These are phyloP conservation scores for Allobates femoralis DNA, from an alignment of 2,797 vertebrate species.

Conservation along the genomic window DNA sequence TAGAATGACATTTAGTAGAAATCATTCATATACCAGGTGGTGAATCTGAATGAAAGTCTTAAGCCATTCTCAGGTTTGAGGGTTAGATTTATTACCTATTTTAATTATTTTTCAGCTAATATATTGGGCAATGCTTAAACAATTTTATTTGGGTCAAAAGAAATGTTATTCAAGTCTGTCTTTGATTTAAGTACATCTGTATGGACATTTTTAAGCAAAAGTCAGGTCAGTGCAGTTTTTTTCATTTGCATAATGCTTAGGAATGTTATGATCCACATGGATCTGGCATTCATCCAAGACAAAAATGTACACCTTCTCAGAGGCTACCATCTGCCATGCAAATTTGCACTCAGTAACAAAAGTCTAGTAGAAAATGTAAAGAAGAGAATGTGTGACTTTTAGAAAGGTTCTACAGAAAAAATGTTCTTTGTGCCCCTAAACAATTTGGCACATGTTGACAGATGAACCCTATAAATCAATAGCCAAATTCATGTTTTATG, in stretches of 20 bases:
- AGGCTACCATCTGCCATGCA: constrained; percentile 28
- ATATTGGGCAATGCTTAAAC: not conserved
- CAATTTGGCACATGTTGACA: constrained; percentile 4
- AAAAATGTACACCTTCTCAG: constrained; percentile 18
- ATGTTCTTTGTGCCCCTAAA: not conserved
- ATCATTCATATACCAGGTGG: not conserved
- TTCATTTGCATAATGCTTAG: constrained; percentile 29
- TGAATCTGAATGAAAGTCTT: not conserved
- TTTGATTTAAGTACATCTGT: constrained; percentile 4
- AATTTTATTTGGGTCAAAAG: not conserved
- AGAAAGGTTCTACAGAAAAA: not conserved
- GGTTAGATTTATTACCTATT: not conserved
- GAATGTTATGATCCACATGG: constrained; percentile 2
- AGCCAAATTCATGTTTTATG: not conserved
- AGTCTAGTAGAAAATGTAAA: constrained; percentile 4
- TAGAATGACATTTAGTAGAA: not conserved
- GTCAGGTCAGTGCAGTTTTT: constrained; percentile 1
- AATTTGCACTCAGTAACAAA: constrained; percentile 3
- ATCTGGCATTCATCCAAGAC: constrained; percentile 2
- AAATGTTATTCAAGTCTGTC: not conserved
- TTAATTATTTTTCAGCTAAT: not conserved
- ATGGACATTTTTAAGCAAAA: constrained; percentile 17
- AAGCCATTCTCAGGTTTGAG: not conserved
- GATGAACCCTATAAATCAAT: not conserved
- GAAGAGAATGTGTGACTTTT: not conserved